Evolutionary conservation across 2,797 vertebrate genomes (phyloP).

Genomic region (Phyllotis vaccarum): DNA sequence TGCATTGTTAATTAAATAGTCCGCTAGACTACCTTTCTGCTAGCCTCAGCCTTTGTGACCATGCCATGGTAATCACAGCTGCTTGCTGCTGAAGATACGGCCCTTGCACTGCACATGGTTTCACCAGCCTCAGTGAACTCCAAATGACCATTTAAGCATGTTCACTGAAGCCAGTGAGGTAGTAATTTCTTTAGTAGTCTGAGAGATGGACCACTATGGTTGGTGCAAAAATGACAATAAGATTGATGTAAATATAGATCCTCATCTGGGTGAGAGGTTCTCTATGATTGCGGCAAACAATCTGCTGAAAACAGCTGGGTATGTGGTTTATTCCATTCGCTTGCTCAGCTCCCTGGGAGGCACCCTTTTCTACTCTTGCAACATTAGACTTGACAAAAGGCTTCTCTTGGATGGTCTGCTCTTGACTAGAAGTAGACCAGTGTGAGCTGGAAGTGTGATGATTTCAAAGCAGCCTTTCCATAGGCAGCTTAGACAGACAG

Average conservation of each 20-base stretch:
- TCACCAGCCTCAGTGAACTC: not conserved
- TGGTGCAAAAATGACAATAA: not conserved
- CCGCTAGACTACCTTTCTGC: not conserved
- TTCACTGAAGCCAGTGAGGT: not conserved
- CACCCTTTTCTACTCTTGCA: not conserved
- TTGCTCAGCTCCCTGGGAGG: not conserved
- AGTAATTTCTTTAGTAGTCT: not conserved
- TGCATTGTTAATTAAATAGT: not conserved
- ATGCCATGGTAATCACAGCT: not conserved
- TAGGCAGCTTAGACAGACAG: not conserved
- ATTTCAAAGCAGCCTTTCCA: no score
- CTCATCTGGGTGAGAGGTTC: not conserved
- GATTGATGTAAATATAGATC: not conserved
- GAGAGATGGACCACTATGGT: not conserved
- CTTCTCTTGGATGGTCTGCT: not conserved
- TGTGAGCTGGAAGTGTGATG: not conserved
- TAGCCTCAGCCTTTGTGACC: not conserved
- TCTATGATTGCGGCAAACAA: not conserved
- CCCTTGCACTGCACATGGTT: not conserved
- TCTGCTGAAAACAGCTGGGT: not conserved
- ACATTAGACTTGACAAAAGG: not conserved
- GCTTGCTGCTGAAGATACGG: no score
- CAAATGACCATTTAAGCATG: not conserved
- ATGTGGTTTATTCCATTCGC: not conserved
- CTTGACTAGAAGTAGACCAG: not conserved